Evolutionary conservation across 35 echinoderm and acorn worm species (phyloP), one percentile per base, ranked within the genome.

Genomic region (Chiridota heheva): DNA sequence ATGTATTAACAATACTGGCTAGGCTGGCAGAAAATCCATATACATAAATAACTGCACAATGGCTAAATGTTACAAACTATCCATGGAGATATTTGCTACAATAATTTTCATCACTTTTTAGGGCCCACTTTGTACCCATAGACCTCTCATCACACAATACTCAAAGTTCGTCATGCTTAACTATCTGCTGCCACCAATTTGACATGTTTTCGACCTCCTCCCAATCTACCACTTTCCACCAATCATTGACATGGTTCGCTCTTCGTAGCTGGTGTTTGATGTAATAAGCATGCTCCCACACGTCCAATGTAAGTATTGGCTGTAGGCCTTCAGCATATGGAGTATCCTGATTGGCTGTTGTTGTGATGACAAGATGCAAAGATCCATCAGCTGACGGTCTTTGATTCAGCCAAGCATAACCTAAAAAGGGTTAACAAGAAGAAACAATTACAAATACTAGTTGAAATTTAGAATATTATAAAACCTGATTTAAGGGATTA

Each of bases 261-360:
- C 89, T 25, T 20, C 26, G 67, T 5, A 86, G 49, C 43, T 92
- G 82, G 29, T 92, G 89, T 47, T 92, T 92, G 47, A 92, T 57
- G 57, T 92, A 92, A 43, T 86, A 92, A 28, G 82, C 89, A 69
- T 92, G 89, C 67, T 92, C 89, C 89, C 89, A 92, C 17, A 92
- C 83, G 69, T 92, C 89, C 5, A 92, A 55, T 2, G 62, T 71
- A 2, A 92, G 89, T 58, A 92, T 92, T 46, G 89, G 89, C 7
- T 86, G 67, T 16, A 81, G 81, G 25, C 68, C 83, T n/a, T 92
- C 75, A 16, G 65, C 55, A 15, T 86, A 70, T 38, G 82, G 89
- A 13, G 83, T 70, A 7, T 92, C 83, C 56, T 92, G 89, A 56
- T 92, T 92, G 45, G 66, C 59, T 63, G 89, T 73, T 24, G 83